These are phyloP conservation scores for Julus scandinavius DNA, from an alignment of 2,888 invertebrate species.

Conservation along the genomic window DNA sequence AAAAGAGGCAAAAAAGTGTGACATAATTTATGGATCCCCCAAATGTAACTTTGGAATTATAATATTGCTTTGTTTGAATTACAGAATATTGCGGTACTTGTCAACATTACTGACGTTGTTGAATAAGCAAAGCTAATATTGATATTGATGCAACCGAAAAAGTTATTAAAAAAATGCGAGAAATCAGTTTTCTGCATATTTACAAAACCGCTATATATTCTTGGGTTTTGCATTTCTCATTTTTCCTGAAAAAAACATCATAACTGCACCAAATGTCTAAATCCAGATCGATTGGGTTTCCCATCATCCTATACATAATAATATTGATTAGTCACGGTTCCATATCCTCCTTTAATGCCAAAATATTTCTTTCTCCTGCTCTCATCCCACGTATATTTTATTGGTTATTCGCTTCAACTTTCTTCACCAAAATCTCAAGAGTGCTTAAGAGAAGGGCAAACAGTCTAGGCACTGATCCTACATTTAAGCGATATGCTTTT, in stretches of 20 bases:
- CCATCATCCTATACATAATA: neutral
- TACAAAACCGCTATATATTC: neutral
- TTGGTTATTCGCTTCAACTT: conserved; percentile 4
- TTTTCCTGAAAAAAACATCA: neutral
- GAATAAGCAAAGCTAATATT: too few species aligned
- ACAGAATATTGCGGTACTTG: neutral
- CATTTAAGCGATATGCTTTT: conserved; percentile 6
- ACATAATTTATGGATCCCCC: too few species aligned
- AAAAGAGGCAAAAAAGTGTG: too few species aligned
- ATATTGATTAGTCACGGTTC: conserved; percentile 21
- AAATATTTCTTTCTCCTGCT: neutral
- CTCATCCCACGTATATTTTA: neutral
- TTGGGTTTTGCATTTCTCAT: neutral
- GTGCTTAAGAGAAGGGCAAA: neutral
- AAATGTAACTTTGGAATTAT: too few species aligned
- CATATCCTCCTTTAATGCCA: neutral
- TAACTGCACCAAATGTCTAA: neutral
- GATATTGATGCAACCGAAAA: neutral
- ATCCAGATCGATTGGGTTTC: neutral
- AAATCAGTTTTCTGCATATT: neutral
- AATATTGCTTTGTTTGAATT: too few species aligned
- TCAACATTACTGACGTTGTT: neutral
- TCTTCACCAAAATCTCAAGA: neutral
- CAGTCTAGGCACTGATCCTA: neutral
- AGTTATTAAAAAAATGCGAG: neutral